phyloP scores from a whole-genome alignment of 2,888 invertebrate species.

The Papilio protenor region DNA sequence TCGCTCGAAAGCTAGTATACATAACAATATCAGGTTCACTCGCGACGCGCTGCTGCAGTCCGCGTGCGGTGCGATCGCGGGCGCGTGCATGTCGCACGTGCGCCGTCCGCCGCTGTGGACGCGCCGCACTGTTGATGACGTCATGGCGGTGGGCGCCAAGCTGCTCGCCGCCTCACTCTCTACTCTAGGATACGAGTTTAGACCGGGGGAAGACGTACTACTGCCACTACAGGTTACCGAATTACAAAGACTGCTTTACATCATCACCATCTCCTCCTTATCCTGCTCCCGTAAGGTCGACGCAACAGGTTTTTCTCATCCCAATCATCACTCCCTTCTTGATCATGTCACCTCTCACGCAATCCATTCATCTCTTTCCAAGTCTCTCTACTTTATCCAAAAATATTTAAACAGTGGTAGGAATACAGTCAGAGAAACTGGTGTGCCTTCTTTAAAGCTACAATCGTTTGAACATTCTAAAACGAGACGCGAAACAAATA shows the following conservation, averaged over 20 bases:
- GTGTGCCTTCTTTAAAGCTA: too few relatives aligned
- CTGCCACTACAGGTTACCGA: slow-evolving; percentile 68
- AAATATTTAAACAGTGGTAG: background rate
- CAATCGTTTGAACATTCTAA: too few relatives aligned
- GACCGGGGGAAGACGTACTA: slow-evolving; percentile 84
- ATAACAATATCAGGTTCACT: slow-evolving; percentile 68
- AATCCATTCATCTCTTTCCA: too few relatives aligned
- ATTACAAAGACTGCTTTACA: background rate
- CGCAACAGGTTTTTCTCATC: too few relatives aligned
- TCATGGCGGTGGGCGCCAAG: slow-evolving; percentile 78
- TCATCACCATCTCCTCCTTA: too few relatives aligned
- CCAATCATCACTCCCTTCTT: too few relatives aligned
- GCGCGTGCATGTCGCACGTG: slow-evolving; percentile 84
- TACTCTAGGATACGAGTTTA: slow-evolving; percentile 81
- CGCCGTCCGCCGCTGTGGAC: slow-evolving; percentile 86
- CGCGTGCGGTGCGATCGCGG: slow-evolving; percentile 82
- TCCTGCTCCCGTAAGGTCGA: too few relatives aligned
- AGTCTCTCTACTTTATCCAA: background rate
- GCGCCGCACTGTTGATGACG: slow-evolving; percentile 79
- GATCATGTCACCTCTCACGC: too few relatives aligned
- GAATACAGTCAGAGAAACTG: too few relatives aligned
- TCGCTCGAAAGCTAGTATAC: too few relatives aligned
- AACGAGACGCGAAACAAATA: too few relatives aligned
- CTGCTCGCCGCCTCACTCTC: slow-evolving; percentile 78
- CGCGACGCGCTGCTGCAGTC: slow-evolving; percentile 80